phyloP scores from a whole-genome alignment of 2,888 invertebrate genomes.

The Azorinus chamasolen region DNA sequence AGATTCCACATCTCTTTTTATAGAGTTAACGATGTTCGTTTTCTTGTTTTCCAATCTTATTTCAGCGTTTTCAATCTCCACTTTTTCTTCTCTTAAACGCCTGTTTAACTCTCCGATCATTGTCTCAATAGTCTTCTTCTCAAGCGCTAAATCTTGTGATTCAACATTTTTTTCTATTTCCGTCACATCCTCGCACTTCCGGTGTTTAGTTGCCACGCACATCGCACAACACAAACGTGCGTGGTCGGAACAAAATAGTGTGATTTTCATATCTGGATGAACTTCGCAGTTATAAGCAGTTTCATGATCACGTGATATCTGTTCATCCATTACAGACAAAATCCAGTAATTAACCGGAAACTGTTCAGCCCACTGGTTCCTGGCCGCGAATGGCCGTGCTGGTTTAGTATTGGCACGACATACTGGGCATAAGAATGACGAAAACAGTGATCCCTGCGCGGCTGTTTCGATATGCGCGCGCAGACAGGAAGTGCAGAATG shows the following conservation, averaged over 20 bases:
- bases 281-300: constrained; percentile 23
- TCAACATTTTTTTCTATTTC: constrained; percentile 46
- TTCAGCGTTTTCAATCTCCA: neutral
- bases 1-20: neutral
- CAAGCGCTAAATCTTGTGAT: constrained; percentile 13
- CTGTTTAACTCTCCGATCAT: neutral
- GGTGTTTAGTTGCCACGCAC: constrained; percentile 63
- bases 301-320: neutral
- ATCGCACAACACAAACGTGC: constrained; percentile 58
- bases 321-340: constrained; percentile 58
- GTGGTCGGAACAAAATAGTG: constrained; percentile 65
- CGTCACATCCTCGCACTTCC: constrained; percentile 60
- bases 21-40: neutral
- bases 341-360: constrained; percentile 66
- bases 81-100: neutral
- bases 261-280: constrained; percentile 41
- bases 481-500: constrained; percentile 65
- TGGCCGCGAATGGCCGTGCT: constrained; percentile 35
- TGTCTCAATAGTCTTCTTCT: constrained; percentile 1
- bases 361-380: constrained; percentile 59
- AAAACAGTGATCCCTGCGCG: constrained; percentile 15
- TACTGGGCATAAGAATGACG: constrained; percentile 62
- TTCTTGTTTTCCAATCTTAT: neutral
- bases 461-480: constrained; percentile 52
- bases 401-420: constrained; percentile 58